Conservation (phyloP, 2,797 vertebrate species). For the Pteronotus mesoamericanus region DNA sequence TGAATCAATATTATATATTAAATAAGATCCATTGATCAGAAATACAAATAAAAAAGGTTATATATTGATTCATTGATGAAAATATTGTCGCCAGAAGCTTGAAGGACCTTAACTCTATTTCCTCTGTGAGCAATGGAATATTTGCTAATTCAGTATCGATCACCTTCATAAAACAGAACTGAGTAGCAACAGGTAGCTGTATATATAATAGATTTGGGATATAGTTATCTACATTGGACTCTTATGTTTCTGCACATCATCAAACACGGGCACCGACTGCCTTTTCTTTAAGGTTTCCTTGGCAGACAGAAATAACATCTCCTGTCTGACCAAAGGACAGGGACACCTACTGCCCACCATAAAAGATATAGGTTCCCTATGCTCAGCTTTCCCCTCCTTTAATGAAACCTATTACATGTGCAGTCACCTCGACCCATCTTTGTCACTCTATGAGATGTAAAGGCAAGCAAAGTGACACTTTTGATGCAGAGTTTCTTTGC, state of each 20-base stretch:
- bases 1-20: background rate
- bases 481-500: background rate
- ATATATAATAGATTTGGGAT: background rate
- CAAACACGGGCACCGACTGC: background rate
- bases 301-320: background rate
- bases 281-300: background rate
- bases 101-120: background rate
- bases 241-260: background rate
- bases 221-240: background rate
- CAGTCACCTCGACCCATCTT: background rate
- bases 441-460: background rate
- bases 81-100: background rate
- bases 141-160: background rate
- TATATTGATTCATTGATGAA: background rate
- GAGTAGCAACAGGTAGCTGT: background rate
- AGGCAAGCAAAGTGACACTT: background rate
- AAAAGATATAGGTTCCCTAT: no score
- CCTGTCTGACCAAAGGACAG: background rate
- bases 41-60: background rate
- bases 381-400: background rate
- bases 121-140: background rate
- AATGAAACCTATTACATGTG: background rate
- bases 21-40: background rate
- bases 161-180: background rate
- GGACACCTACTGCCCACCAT: background rate